These are phyloP conservation scores for Dolichallabes microphthalmus DNA, from an alignment of 2,113 vertebrate genomes.

Conservation along the genomic window DNA sequence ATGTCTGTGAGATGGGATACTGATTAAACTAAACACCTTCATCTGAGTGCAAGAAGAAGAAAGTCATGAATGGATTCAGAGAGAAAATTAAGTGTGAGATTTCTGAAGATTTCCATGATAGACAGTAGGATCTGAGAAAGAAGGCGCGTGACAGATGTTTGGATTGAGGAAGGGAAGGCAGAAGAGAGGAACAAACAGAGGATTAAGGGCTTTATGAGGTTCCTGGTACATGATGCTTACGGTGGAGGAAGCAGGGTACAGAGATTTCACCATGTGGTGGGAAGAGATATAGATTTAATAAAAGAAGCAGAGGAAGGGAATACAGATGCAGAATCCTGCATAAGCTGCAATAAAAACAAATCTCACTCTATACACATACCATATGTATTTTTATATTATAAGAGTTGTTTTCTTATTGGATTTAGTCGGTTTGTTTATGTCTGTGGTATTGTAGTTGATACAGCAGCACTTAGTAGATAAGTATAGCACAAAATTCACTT, in stretches of 20 bases:
- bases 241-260: neutral
- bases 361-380: neutral
- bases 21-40: conserved; percentile 2
- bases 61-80: neutral
- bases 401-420: neutral
- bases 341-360: neutral
- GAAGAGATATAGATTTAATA: conserved; percentile 22
- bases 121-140: neutral
- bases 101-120: conserved; percentile 3
- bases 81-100: neutral
- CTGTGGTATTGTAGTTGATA: neutral
- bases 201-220: conserved; percentile 11
- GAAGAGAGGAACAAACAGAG: conserved; percentile 18
- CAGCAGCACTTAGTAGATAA: neutral
- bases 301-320: conserved; percentile 7
- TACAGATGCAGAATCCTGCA: neutral
- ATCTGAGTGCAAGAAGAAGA: neutral
- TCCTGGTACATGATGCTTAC: neutral
- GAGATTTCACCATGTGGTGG: neutral
- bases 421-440: neutral
- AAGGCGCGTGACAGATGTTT: conserved; percentile 19
- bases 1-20: neutral
- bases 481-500: neutral
- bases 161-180: neutral
- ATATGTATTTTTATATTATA: too few species aligned